These are phyloP conservation scores for Sesamia inferens DNA, from an alignment of 2,888 invertebrate species.

Conservation along the genomic window DNA sequence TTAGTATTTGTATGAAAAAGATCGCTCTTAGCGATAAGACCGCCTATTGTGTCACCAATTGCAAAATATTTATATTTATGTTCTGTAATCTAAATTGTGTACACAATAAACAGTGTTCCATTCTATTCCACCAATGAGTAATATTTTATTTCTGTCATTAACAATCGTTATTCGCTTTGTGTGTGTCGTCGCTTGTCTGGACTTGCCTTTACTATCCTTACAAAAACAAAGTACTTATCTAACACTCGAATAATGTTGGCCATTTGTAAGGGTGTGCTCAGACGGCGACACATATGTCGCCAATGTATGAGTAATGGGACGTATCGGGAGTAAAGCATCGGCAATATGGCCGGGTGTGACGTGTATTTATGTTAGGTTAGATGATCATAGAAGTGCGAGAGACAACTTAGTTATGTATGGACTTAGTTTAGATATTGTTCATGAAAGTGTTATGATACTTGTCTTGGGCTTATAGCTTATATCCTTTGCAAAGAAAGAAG, in stretches of 20 bases:
- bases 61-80: no score
- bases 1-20: no score
- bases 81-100: no score
- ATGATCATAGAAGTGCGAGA: slow-evolving; percentile 20
- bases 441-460: slow-evolving; percentile 28
- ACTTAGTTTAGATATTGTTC: slow-evolving; percentile 19
- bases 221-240: slow-evolving; percentile 56
- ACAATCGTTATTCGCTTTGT: not conserved
- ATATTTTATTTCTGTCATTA: not conserved
- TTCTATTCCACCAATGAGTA: not conserved
- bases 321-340: slow-evolving; percentile 48
- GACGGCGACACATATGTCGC: slow-evolving; percentile 45
- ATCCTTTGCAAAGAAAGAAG: not conserved
- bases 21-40: no score
- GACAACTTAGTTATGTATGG: slow-evolving; percentile 16
- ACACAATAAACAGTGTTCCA: no score
- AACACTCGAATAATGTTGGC: slow-evolving; percentile 45
- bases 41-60: no score
- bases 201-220: slow-evolving; percentile 17
- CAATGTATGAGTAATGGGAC: slow-evolving; percentile 48
- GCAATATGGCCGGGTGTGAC: slow-evolving; percentile 26
- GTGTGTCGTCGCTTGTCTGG: not conserved
- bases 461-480: not conserved
- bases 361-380: slow-evolving; percentile 28
- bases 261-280: slow-evolving; percentile 48